phyloP scores from a whole-genome alignment of 2,888 invertebrate species.

The Drosophila demipolita region DNA sequence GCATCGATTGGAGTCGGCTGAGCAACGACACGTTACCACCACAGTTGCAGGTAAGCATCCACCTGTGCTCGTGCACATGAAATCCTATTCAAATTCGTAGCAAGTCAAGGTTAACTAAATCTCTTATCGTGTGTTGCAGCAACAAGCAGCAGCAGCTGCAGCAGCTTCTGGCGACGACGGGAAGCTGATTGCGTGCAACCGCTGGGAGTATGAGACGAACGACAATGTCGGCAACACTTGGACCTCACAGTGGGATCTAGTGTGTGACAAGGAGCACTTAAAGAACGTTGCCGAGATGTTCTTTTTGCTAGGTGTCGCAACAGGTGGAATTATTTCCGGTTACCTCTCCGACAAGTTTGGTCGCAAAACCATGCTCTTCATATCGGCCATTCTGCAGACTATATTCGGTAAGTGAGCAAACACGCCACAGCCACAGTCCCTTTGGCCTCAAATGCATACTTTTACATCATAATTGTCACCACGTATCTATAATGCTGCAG shows the following conservation, averaged over 20 bases:
- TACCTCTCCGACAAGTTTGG: conserved; percentile 93
- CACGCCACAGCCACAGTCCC: not conserved
- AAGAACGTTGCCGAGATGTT: conserved; percentile 91
- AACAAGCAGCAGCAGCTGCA: conserved; percentile 45
- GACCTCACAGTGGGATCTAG: conserved; percentile 91
- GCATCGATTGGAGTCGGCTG: conserved; percentile 84
- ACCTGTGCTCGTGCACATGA: conserved; percentile 4
- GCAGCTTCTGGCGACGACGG: conserved; percentile 62
- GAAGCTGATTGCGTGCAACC: conserved; percentile 86
- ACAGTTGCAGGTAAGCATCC: conserved; percentile 65
- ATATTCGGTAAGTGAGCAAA: conserved; percentile 86
- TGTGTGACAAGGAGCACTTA: conserved; percentile 90
- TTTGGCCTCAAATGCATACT: not conserved
- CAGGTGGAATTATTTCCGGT: conserved; percentile 92
- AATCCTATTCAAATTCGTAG: conserved; percentile 24
- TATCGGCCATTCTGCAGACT: conserved; percentile 89
- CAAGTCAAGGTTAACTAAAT: conserved; percentile 29
- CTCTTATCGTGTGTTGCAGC: conserved; percentile 17
- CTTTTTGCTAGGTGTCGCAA: conserved; percentile 91
- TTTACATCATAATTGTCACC: conserved; percentile 19
- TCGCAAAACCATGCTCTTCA: conserved; percentile 90
- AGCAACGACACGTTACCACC: conserved; percentile 55
- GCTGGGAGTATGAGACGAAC: conserved; percentile 88
- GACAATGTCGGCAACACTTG: conserved; percentile 88
- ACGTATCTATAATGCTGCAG: conserved; percentile 30